These are phyloP conservation scores for Actenoides lindsayi DNA, from an alignment of 2,113 vertebrate genomes.

Conservation along the genomic window DNA sequence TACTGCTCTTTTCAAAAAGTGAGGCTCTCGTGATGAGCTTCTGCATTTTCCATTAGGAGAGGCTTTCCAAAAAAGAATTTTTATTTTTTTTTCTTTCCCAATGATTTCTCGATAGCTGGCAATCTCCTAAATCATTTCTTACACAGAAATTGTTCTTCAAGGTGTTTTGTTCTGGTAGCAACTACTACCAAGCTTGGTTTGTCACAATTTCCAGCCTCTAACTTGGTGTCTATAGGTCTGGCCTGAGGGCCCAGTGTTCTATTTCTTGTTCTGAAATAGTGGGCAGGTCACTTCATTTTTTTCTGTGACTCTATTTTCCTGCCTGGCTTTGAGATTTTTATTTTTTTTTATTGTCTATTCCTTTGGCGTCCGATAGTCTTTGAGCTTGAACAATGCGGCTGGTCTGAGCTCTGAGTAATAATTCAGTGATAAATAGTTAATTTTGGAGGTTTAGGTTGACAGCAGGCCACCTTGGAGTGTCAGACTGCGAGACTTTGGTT, in stretches of 20 bases:
- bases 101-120: slow-evolving; percentile 15
- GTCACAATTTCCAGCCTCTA: neutral
- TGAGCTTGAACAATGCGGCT: neutral
- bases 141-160: neutral
- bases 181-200: neutral
- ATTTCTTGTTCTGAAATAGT: neutral
- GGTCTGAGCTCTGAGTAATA: neutral
- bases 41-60: slow-evolving; percentile 17
- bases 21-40: neutral
- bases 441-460: slow-evolving; percentile 33
- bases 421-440: slow-evolving; percentile 48
- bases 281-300: neutral
- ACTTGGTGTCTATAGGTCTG: neutral
- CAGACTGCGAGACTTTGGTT: slow-evolving; percentile 1
- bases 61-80: neutral
- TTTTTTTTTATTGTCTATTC: neutral
- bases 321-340: neutral
- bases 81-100: neutral
- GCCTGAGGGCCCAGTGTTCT: neutral
- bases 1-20: neutral
- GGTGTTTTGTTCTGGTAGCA: neutral
- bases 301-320: neutral
- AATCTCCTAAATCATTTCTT: slow-evolving; percentile 2
- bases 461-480: slow-evolving; percentile 44
- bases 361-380: neutral